phyloP scores from a whole-genome alignment of 2,797 vertebrate genomes.

The Aythya fuligula region DNA sequence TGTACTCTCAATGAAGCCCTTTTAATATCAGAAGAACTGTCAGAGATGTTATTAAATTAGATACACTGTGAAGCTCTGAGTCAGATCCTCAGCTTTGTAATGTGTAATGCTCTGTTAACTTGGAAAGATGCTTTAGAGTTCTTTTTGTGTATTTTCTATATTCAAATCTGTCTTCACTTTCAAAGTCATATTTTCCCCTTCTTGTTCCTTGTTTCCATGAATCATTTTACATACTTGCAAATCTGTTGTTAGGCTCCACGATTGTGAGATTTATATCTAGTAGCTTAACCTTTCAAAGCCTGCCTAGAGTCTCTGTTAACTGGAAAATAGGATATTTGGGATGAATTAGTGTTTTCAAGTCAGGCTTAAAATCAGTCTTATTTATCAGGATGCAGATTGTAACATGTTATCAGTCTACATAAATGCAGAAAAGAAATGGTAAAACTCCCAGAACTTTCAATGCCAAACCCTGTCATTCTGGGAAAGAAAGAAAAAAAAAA shows the following conservation, averaged over 20 bases:
- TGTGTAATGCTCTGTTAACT: background rate
- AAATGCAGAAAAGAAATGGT: background rate
- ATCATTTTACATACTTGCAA: background rate
- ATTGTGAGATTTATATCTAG: background rate
- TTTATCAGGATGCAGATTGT: background rate
- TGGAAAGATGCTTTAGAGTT: background rate
- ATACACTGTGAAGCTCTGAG: background rate
- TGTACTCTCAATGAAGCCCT: background rate
- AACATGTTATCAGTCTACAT: background rate
- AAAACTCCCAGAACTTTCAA: background rate
- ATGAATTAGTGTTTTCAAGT: background rate
- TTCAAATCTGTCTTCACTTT: slow-evolving; percentile 7
- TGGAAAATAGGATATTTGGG: background rate
- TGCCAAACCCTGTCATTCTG: background rate
- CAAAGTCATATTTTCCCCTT: background rate
- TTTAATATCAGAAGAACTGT: background rate
- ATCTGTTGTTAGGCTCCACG: background rate
- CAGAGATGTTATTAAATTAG: background rate
- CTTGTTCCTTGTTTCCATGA: background rate
- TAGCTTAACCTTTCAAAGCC: slow-evolving; percentile 13
- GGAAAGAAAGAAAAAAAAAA: background rate
- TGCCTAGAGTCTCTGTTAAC: background rate
- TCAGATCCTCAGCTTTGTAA: background rate
- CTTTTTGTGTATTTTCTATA: background rate
- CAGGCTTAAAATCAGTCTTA: background rate